A percentile compares a stretch with the other conserved stretches of the same genome.
Evolutionary conservation across 2,113 vertebrate genomes (phyloP).

Genomic region (Prolemur simus): DNA sequence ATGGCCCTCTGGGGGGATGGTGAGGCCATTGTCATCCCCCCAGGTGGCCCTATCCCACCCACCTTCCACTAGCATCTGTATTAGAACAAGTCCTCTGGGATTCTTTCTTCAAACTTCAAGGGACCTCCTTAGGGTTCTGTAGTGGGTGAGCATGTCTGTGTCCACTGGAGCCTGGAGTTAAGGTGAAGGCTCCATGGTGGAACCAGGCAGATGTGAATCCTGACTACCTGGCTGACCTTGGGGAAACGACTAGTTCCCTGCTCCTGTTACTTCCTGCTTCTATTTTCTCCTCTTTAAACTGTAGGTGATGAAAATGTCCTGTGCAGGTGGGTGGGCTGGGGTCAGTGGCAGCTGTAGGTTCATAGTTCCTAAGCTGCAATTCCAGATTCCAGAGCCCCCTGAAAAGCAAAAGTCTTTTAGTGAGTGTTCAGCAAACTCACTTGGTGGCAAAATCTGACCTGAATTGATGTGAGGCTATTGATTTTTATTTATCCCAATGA

Average conservation of each 20-base stretch:
- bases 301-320: neutral
- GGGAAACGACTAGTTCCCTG: neutral
- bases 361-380: neutral
- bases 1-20: neutral
- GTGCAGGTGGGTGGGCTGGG: neutral
- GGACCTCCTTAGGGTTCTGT: neutral
- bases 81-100: neutral
- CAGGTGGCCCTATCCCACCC: neutral
- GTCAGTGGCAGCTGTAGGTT: neutral
- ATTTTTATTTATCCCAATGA: neutral
- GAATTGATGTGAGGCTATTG: neutral
- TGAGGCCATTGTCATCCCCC: neutral
- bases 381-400: neutral
- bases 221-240: neutral
- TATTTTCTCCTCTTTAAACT: neutral
- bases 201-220: neutral
- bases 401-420: neutral
- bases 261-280: neutral
- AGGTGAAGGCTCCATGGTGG: neutral
- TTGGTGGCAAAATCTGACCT: neutral
- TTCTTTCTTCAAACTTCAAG: neutral
- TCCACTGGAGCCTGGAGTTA: fast-evolving
- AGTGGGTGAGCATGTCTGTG: neutral
- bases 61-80: no score
- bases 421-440: neutral